phyloP scores from a whole-genome alignment of 2,113 vertebrate genomes.

The Ciconia maguari region DNA sequence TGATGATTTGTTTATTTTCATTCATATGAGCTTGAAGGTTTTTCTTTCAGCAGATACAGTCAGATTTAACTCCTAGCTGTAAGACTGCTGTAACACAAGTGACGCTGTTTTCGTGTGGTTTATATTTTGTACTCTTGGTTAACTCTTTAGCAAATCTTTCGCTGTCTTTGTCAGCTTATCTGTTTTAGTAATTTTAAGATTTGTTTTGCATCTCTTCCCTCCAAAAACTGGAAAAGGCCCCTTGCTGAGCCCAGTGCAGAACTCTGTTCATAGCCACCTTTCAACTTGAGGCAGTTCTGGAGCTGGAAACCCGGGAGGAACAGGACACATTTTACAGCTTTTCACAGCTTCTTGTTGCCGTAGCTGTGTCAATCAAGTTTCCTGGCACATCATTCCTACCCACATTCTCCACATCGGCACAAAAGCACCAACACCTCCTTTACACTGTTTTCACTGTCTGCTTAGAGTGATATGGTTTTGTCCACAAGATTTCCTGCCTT shows the following conservation, averaged over 20 bases:
- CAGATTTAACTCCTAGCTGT: neutral
- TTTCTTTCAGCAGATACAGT: neutral
- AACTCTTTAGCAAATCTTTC: neutral
- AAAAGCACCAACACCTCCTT: neutral
- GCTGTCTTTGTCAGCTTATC: neutral
- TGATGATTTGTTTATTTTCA: neutral
- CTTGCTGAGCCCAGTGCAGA: neutral
- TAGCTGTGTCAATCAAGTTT: neutral
- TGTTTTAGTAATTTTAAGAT: neutral
- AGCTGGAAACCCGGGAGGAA: neutral
- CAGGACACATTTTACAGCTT: neutral
- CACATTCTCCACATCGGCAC: neutral
- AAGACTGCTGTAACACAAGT: neutral
- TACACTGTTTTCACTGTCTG: neutral
- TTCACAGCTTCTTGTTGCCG: neutral
- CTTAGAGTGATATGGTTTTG: neutral
- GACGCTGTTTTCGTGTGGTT: neutral
- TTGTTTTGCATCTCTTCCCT: neutral
- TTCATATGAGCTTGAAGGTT: neutral
- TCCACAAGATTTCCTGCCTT: neutral
- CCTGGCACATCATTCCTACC: neutral
- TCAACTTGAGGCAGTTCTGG: neutral
- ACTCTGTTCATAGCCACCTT: neutral
- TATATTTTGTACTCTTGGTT: neutral
- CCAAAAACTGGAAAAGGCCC: neutral